A percentile compares a stretch with the other conserved stretches of the same genome.
Evolutionary conservation across 2,797 vertebrate genomes (phyloP).

Genomic region (Acipenser transmontanus): DNA sequence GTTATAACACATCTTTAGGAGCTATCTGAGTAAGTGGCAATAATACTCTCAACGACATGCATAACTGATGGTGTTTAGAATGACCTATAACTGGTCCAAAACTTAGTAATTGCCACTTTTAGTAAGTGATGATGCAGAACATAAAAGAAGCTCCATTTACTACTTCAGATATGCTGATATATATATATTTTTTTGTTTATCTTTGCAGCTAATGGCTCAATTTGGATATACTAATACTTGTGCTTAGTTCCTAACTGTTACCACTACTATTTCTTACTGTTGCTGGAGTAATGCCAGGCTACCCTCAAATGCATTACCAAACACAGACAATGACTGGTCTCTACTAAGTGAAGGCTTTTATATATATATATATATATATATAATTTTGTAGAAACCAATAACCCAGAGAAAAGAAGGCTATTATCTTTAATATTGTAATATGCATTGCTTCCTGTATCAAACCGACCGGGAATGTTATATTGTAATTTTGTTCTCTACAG

Average conservation of each 20-base stretch:
- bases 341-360: background rate
- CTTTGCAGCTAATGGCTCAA: conserved; percentile 9
- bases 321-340: background rate
- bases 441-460: too few species aligned
- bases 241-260: background rate
- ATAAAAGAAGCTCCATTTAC: conserved; percentile 7
- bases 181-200: background rate
- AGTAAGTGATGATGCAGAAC: background rate
- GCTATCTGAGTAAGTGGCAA: background rate
- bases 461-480: too few species aligned
- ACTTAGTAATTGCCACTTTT: conserved; percentile 1
- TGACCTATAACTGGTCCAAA: conserved; percentile 19
- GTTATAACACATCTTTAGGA: background rate
- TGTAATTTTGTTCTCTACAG: too few species aligned
- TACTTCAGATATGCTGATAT: background rate
- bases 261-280: conserved; percentile 4
- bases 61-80: conserved; percentile 21
- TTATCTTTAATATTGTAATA: too few species aligned
- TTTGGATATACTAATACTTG: conserved; percentile 5
- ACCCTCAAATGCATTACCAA: background rate
- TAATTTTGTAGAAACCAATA: too few species aligned
- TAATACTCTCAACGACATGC: conserved; percentile 18
- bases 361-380: too few species aligned
- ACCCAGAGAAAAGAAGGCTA: too few species aligned
- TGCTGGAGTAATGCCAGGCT: background rate